A percentile compares a stretch with the other conserved stretches of the same genome.
phyloP scores from a whole-genome alignment of 2,888 invertebrate genomes.

The Chymomyza fuscimana region DNA sequence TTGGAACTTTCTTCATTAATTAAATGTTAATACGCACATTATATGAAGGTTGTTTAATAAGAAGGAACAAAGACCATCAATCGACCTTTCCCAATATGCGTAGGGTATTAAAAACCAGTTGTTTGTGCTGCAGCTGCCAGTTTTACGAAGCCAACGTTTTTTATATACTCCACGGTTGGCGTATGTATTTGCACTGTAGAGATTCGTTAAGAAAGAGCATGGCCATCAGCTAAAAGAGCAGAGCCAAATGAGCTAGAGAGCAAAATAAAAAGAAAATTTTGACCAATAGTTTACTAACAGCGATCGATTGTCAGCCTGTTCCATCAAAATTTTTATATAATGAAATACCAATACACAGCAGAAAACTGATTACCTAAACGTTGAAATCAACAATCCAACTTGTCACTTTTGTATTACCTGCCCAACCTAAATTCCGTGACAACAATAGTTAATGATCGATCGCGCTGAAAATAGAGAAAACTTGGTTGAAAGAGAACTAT shows the following conservation, averaged over 20 bases:
- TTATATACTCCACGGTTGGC: neutral
- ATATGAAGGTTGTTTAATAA: too few species aligned
- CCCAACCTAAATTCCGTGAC: constrained; percentile 65
- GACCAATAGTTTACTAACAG: neutral
- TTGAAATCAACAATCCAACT: constrained; percentile 39
- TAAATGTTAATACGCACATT: too few species aligned
- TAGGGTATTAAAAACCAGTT: constrained; percentile 62
- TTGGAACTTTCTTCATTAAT: too few species aligned
- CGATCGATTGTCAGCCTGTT: constrained; percentile 25
- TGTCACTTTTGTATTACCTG: constrained; percentile 25
- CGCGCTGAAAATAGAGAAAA: constrained; percentile 21
- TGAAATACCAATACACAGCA: neutral
- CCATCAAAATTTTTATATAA: neutral
- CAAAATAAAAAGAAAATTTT: neutral
- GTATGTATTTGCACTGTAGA: neutral
- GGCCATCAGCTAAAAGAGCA: neutral
- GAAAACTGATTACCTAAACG: constrained; percentile 41
- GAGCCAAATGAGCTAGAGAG: neutral
- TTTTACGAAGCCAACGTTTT: constrained; percentile 35
- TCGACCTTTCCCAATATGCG: constrained; percentile 8
- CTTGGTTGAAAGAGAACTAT: constrained; percentile 3
- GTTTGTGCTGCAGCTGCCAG: constrained; percentile 62
- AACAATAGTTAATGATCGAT: constrained; percentile 64
- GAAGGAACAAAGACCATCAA: neutral
- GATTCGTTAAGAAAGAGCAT: constrained; percentile 6